phyloP scores from a whole-genome alignment of 2,113 vertebrate genomes.

The Dipodomys ordii region DNA sequence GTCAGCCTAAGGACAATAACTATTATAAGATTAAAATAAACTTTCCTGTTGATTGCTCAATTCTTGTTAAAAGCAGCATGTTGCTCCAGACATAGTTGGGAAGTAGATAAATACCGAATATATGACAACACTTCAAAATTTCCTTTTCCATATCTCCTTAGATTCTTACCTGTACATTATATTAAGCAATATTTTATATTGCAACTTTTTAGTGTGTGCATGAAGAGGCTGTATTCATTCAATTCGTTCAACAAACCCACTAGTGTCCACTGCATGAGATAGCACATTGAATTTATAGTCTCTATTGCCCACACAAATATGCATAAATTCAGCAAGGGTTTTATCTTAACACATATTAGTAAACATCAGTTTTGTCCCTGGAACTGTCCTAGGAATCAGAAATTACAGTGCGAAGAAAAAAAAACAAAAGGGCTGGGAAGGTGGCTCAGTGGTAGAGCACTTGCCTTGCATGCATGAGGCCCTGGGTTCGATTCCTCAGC shows the following conservation, averaged over 20 bases:
- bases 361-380: neutral
- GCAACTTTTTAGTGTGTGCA: neutral
- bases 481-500: too few relatives aligned
- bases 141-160: neutral
- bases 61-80: neutral
- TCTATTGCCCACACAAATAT: neutral
- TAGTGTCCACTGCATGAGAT: neutral
- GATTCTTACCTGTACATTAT: neutral
- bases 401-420: neutral
- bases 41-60: neutral
- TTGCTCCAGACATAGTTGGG: neutral
- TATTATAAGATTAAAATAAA: constrained; percentile 8
- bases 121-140: neutral
- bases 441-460: too few relatives aligned
- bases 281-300: neutral
- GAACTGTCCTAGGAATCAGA: neutral
- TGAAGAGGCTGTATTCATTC: neutral
- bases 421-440: neutral
- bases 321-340: neutral
- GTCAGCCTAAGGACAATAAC: neutral
- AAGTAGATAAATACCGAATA: neutral
- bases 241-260: neutral
- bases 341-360: neutral
- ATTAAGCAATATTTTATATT: neutral
- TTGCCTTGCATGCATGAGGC: too few relatives aligned